Conservation (phyloP, 2,797 vertebrate genomes). For the Toxotes lorentzi region DNA sequence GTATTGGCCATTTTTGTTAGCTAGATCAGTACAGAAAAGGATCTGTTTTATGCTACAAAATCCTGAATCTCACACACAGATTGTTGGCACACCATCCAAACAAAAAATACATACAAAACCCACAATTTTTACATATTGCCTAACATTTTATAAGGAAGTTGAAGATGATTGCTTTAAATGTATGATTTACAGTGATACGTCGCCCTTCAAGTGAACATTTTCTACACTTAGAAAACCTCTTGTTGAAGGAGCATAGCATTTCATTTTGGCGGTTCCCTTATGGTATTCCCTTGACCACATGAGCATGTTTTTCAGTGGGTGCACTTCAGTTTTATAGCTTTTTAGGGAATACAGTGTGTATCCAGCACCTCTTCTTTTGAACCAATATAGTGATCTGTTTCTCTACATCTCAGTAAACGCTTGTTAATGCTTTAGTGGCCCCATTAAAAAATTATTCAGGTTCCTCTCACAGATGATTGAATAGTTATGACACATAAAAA, state of each 20-base stretch:
- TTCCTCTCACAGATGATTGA: conserved; percentile 62
- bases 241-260: not conserved
- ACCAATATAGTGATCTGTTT: conserved; percentile 5
- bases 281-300: not conserved
- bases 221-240: not conserved
- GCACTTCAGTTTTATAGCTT: conserved; percentile 3
- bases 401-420: conserved; percentile 40
- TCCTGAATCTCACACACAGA: not conserved
- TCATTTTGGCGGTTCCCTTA: not conserved
- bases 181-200: not conserved
- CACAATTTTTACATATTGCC: not conserved
- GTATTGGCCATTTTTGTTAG: conserved; percentile 7
- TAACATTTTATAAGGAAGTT: not conserved
- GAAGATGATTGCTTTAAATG: not conserved
- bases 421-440: conserved; percentile 25
- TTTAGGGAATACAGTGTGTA: not conserved
- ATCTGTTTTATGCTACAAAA: not conserved
- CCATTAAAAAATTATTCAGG: conserved; percentile 44
- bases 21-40: not conserved
- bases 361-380: not conserved
- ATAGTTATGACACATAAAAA: conserved; percentile 65
- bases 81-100: not conserved
- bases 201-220: not conserved
- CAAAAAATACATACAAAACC: not conserved
- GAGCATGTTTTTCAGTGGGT: not conserved